Evolutionary conservation across 2,113 vertebrate species (phyloP), one percentile per base, ranked within the genome.

Genomic region (Vombatus ursinus): DNA sequence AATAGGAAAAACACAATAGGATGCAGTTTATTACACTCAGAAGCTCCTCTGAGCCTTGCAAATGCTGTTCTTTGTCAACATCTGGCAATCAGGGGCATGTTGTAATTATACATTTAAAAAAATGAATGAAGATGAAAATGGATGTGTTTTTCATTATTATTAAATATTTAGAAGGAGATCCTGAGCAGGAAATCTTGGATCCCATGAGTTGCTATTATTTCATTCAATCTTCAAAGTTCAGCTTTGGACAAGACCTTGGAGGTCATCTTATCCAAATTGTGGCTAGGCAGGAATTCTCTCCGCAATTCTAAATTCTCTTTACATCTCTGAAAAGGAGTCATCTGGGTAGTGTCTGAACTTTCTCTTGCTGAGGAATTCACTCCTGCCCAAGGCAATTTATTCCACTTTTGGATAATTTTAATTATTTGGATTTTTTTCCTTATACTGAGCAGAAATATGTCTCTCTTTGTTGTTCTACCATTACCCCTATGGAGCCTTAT

Each of bases 151-250:
- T 90, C 16, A 50, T 50, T 16, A 49, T 68, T 90, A 68, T 90
- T 84, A 91, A 91, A 44, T 94, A 92, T 89, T 96, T 96, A 93
- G 93, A 90, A 92, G 92, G 94, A 89, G 28, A 84, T 53, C 44
- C 48, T 92, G n/a, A 89, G 96, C 92, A 92, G 48, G 25, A 96
- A 89, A 19, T 95, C n/a, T 95, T 94, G 47, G 57, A 93, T 7
- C 9, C 49, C 25, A 24, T 68, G 68, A 95, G 26, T 49, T 54
- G 28, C 12, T 94, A 92, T 90, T 48, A 95, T 95, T 90, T 68
- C 51, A 44, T 2, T 89, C n/a, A 93, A 51, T 44, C 14, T 12
- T 95, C 31, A 31, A 61, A 93, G 31, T 19, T 51, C 47, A 31
- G 24, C 53, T 68, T 44, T 44, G 68, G n/a, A 44, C 6, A 44